phyloP scores from a whole-genome alignment of 2,888 invertebrate genomes.

The Sinhomidia bicolor region DNA sequence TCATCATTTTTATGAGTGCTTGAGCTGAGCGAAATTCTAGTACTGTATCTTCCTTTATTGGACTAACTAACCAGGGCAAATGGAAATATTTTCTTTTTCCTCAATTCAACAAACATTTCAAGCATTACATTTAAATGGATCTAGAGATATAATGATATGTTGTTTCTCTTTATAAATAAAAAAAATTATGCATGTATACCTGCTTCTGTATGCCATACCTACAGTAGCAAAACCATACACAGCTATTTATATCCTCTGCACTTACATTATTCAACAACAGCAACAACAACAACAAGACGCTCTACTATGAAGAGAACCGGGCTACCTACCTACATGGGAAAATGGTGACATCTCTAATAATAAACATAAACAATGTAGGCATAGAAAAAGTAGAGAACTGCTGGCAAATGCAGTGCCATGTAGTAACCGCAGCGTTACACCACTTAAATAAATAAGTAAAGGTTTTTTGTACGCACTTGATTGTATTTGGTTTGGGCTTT shows the following conservation, averaged over 20 bases:
- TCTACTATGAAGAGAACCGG: no score
- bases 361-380: conserved; percentile 3
- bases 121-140: neutral
- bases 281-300: no score
- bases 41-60: conserved; percentile 54
- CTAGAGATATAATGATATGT: no score
- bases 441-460: conserved; percentile 15
- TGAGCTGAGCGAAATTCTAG: conserved; percentile 31
- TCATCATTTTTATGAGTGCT: conserved; percentile 56
- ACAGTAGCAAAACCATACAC: no score
- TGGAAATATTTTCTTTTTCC: conserved; percentile 44
- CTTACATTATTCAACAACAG: conserved; percentile 15
- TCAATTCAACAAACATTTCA: conserved; percentile 48
- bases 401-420: no score
- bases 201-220: neutral
- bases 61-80: conserved; percentile 59
- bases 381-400: no score
- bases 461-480: neutral
- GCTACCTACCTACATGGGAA: neutral
- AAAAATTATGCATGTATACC: neutral
- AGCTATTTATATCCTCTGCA: neutral
- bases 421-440: neutral
- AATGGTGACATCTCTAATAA: conserved; percentile 39
- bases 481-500: neutral
- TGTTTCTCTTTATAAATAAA: no score